Evolutionary conservation across 2,888 invertebrate genomes (phyloP).

Genomic region (Belgica antarctica): DNA sequence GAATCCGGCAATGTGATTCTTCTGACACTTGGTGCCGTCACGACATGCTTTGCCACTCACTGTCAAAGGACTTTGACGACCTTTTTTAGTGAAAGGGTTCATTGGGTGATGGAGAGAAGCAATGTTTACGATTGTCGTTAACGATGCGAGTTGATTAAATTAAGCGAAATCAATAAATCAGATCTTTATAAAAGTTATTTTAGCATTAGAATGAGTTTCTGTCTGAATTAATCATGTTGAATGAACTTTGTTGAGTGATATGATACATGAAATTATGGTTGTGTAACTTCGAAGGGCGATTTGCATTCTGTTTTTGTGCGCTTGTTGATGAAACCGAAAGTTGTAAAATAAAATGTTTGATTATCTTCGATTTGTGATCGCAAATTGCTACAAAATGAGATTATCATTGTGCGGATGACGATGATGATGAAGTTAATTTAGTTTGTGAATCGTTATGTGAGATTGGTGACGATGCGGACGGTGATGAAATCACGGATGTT

Average conservation of each 20-base stretch:
- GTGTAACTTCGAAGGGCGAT: background rate
- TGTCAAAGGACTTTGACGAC: conserved; percentile 60
- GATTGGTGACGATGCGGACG: conserved; percentile 38
- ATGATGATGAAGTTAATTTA: conserved; percentile 36
- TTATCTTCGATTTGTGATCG: background rate
- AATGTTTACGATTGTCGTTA: conserved; percentile 13
- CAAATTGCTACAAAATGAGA: background rate
- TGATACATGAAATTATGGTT: conserved; percentile 5
- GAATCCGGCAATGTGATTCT: conserved; percentile 73
- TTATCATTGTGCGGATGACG: conserved; percentile 31
- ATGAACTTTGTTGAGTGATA: background rate
- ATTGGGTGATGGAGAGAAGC: too few relatives aligned
- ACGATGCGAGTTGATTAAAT: conserved; percentile 1
- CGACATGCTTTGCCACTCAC: conserved; percentile 79
- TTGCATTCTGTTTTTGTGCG: background rate
- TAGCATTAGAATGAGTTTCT: background rate
- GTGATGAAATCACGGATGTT: conserved; percentile 42
- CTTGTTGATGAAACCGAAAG: too few relatives aligned
- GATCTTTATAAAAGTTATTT: conserved; percentile 15
- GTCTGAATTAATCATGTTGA: background rate
- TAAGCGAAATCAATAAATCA: conserved; percentile 15
- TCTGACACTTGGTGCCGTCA: conserved; percentile 66
- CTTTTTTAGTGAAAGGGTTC: conserved; percentile 27
- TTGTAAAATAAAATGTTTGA: too few relatives aligned
- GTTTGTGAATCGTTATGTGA: conserved; percentile 38